Evolutionary conservation across 2,113 vertebrate genomes (phyloP), one percentile per base, ranked within the genome.

Genomic region (Monopterus albus): DNA sequence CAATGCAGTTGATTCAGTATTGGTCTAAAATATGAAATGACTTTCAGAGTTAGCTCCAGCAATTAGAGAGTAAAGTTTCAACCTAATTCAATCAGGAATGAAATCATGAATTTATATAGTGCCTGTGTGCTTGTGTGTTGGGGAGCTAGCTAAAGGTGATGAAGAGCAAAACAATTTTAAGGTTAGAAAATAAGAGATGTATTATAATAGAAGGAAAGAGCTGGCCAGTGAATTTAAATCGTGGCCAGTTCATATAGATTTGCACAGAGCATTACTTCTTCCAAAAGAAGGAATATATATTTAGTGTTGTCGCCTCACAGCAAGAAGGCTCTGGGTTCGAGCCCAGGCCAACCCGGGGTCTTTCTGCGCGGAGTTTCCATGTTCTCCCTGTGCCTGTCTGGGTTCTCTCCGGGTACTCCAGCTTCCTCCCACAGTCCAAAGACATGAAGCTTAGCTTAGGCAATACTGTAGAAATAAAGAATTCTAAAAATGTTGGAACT

Each of bases 161-260:
- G 2, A 26, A 36, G 28, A 58, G 33, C 45, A 70, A n/a, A n/a
- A 61, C 39, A 20, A 75, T 63, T 74, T 82, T 25, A 63, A 73
- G 23, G 57, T 55, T 51, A 50, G 33, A 36, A 60, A 65, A 56
- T 65, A 38, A 56, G 21, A 51, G n/a, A 67, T 45, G n/a, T 25
- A n/a, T n/a, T n/a, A n/a, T n/a, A 67, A n/a, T 23, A 28, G 15
- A 12, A 28, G 33, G 38, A 76, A 28, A 8, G 25, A 57, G 31
- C 15, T 33, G 67, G 55, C 35, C 36, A 51, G 29, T 51, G 36
- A 63, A 84, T 82, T 74, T 70, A 82, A 79, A 69, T 65, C 57
- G 23, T 9, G 1, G 6, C 23, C 56, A 18, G 13, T 65, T 47
- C 1, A 2, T 33, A 49, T 17, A 59, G 23, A 60, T 28, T 18